Evolutionary conservation across 2,888 invertebrate genomes (phyloP).

Genomic region (Pseudeuparius sepicola): DNA sequence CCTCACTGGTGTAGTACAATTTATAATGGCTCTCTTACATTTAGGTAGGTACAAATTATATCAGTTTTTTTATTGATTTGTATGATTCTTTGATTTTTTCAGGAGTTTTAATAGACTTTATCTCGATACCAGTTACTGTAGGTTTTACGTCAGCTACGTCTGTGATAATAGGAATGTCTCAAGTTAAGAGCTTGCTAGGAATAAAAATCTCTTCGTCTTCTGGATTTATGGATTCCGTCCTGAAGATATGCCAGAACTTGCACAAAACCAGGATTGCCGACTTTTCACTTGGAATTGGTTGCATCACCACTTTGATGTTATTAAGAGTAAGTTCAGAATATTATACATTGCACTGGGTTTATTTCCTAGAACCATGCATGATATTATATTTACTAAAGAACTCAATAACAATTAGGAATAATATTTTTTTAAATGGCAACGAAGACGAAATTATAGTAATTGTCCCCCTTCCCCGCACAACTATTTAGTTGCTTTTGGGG

Average conservation of each 20-base stretch:
- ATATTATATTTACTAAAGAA: too few species aligned
- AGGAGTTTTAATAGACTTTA: conserved; percentile 84
- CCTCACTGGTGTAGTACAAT: conserved; percentile 68
- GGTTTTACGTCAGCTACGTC: conserved; percentile 89
- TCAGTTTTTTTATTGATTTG: too few species aligned
- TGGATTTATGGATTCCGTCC: conserved; percentile 65
- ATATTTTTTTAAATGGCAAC: too few species aligned
- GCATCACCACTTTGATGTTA: conserved; percentile 61
- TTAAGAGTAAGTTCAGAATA: conserved; percentile 69
- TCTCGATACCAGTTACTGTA: conserved; percentile 80
- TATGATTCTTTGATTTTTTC: too few species aligned
- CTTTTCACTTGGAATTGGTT: conserved; percentile 57
- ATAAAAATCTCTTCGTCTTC: conserved; percentile 61
- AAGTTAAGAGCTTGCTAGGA: conserved; percentile 67
- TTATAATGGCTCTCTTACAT: conserved; percentile 72
- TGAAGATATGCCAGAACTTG: conserved; percentile 59
- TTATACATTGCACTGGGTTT: too few species aligned
- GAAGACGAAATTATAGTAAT: too few species aligned
- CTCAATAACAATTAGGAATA: too few species aligned
- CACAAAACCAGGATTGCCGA: conserved; percentile 59
- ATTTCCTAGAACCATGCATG: too few species aligned
- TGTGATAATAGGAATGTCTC: conserved; percentile 79
- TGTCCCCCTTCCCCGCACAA: too few species aligned
- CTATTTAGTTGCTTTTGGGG: too few species aligned
- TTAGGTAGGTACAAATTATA: conserved; percentile 50